Percentiles rank a stretch among this genome's conserved stretches.
Conservation (phyloP, 2,113 vertebrate species). For the Cephalopterus ornatus region DNA sequence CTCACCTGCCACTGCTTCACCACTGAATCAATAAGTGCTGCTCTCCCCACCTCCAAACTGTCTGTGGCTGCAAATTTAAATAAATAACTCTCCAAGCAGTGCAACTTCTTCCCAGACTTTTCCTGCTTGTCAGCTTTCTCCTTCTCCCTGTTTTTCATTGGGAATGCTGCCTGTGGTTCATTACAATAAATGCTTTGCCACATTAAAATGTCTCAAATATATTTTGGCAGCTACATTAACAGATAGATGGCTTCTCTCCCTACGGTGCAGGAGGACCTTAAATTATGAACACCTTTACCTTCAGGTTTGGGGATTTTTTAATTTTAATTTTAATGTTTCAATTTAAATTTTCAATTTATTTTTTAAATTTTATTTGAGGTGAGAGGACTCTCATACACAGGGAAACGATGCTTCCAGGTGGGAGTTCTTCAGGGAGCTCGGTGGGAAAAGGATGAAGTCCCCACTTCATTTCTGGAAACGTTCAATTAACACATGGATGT, state of each 20-base stretch:
- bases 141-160: background rate
- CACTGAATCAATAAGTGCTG: background rate
- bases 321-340: background rate
- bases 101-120: background rate
- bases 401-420: background rate
- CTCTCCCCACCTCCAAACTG: background rate
- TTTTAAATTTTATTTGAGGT: background rate
- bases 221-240: background rate
- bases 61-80: background rate
- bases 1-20: background rate
- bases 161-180: background rate
- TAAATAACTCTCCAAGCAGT: background rate
- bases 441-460: background rate
- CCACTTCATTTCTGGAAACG: background rate
- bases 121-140: background rate
- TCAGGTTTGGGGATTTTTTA: background rate
- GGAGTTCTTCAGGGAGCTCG: background rate
- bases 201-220: background rate
- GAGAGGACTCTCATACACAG: fast-evolving
- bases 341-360: no score
- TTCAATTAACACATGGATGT: background rate
- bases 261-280: background rate
- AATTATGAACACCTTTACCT: background rate
- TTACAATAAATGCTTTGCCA: background rate
- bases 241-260: background rate